Base-by-base conservation (phyloP, 2,113 vertebrate genomes). In the Marmota monax region DNA sequence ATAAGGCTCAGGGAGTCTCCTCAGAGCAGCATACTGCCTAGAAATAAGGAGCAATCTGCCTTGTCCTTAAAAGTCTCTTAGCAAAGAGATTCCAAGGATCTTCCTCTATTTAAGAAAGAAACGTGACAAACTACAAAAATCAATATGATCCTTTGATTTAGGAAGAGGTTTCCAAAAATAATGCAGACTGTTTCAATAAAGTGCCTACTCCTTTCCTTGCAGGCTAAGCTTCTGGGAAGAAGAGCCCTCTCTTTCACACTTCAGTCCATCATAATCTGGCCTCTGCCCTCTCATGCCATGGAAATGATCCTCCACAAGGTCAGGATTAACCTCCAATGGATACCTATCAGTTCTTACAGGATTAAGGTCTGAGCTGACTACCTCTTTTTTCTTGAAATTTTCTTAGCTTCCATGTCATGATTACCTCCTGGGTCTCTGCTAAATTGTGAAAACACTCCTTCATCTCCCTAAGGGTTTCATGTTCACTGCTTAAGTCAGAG, bases 131-230 rank as follows among this genome's bases (percentile, higher is more conserved):
- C 23, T 67, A 61, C 2, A 84, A 84, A 85, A 96, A 70, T 2
- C 12, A 45, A 17, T 22, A 27, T 23, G 67, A 25, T 69, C 53
- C 16, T 67, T 56, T 7, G 72, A 42, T 67, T 84, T n/a, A 20
- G 6, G 58, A 88, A 93, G 34, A 95, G 37, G 67, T 80, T 84
- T 63, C 53, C 76, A 92, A 92, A 97, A 77, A 2, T 5, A 45
- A 61, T 2, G 34, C 4, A 53, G 20, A 17, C 34, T 51, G 45
- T n/a, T 85, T 65, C 79, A 84, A 42, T 45, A 70, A 79, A 48
- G 70, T 39, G 5, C 14, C 42, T 90, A 6, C 37, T 76, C 76
- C 39, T 39, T 39, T 12, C 10, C 20, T 78, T 79, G 23, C 22
- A 45, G 53, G 69, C 34, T 45, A 48, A 67, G 42, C 73, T 34